Base-by-base conservation (phyloP, 2,888 invertebrate species). In the Gortyna flavago region DNA sequence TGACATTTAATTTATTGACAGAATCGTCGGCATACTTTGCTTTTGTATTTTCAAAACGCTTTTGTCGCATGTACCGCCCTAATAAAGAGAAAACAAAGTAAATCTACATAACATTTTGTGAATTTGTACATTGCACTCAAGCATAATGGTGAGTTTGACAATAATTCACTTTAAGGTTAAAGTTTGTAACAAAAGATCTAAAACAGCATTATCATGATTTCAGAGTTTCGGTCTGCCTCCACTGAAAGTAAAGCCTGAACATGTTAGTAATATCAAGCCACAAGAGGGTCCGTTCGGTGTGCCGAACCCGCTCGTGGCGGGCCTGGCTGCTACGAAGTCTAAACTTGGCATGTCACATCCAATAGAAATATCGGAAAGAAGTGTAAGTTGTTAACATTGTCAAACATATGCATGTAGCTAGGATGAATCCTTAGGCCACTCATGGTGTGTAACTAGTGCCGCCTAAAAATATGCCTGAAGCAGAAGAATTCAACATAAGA, bases 161-260 rank as follows among this genome's bases (percentile, higher is more conserved):
- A 48, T 29, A 54, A 62, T 51, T 79, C 11, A 48, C 21, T 57
- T 57, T 66, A 72, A 65, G 74, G 70, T 79, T 85, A 81, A 25
- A 29, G 21, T 29, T 65, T 68, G 18, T 51, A 51, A 61, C 66
- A 51, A 57, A 69, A 66, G 21, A 13, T 74, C 54, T 70, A 78
- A 75, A 70, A 81, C 48, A 74, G 74, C 73, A 72, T 2, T 70
- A 80, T 71, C 67, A 74, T 81, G 66, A 64, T 97, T 95, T 75
- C 93, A 98, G 98, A 98, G 97, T 97, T 98, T 98, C 87, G 97
- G 97, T 85, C 95, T 98, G 84, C 97, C 97, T 67, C 94, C 97
- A 18, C 81, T 97, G 51, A 97, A 97, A 95, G 96, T 97, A 3
- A 97, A 97, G 90, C 97, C 97, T 64, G 95, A 95, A 78, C 91